A percentile compares a stretch with the other conserved stretches of the same genome.
Evolutionary conservation across 2,113 vertebrate species (phyloP).

Genomic region (Dipodomys stephensi): DNA sequence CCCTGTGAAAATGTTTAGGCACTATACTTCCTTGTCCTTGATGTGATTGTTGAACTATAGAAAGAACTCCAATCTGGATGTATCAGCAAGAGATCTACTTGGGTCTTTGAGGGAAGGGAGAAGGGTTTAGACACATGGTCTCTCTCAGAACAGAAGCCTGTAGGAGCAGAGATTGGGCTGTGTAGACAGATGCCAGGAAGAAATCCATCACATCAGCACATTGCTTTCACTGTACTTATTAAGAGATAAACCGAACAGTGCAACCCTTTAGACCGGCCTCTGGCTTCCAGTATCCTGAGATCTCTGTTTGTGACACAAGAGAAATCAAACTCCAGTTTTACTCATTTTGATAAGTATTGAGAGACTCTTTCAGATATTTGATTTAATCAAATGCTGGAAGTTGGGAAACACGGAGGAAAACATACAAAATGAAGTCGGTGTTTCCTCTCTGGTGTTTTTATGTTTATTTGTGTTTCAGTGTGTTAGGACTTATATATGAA

Average conservation of each 20-base stretch:
- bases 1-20: background rate
- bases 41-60: background rate
- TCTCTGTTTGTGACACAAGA: background rate
- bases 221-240: background rate
- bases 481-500: too few relatives aligned
- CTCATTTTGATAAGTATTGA: background rate
- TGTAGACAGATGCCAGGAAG: background rate
- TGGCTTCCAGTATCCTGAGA: background rate
- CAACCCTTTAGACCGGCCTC: background rate
- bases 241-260: background rate
- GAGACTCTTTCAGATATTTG: background rate
- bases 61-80: background rate
- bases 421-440: background rate
- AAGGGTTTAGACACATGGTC: background rate
- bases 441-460: background rate
- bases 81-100: background rate
- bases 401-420: background rate
- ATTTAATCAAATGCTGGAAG: constrained; percentile 3
- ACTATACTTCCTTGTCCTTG: background rate
- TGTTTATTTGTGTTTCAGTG: too few relatives aligned
- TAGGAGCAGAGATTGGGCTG: background rate
- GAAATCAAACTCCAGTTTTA: background rate
- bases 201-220: background rate
- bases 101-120: background rate
- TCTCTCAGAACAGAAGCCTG: background rate